Evolutionary conservation across 1,140 invertebrate species (phyloP).

Genomic region (Acyrthosiphon pisum): DNA sequence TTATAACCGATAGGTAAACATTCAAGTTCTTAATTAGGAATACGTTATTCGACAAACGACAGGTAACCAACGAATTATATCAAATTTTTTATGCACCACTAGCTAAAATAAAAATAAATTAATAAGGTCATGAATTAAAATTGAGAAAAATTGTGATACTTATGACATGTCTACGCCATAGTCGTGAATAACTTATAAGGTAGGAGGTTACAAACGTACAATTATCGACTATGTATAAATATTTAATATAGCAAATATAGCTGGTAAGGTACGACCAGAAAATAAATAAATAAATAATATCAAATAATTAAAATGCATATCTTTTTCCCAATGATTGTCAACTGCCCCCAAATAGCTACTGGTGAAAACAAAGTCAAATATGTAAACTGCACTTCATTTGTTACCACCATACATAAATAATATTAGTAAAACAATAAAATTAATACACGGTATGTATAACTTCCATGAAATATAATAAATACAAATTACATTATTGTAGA

Average conservation of each 20-base stretch:
- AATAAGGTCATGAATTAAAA: neutral
- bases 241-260: neutral
- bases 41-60: neutral
- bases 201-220: neutral
- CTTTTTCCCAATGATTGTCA: neutral
- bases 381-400: neutral
- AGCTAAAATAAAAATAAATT: neutral
- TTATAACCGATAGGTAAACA: neutral
- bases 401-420: neutral
- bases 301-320: neutral
- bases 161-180: neutral
- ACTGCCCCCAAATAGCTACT: neutral
- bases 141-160: neutral
- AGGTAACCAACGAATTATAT: neutral
- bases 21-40: neutral
- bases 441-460: too few species aligned
- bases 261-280: neutral
- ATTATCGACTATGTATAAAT: neutral
- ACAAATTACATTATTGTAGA: neutral
- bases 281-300: too few species aligned
- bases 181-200: neutral
- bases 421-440: neutral
- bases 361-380: neutral
- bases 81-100: neutral
- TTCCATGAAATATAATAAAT: neutral